Conservation (phyloP, 53 echinoderm and acorn worm species). For the Arbacia lixula region DNA sequence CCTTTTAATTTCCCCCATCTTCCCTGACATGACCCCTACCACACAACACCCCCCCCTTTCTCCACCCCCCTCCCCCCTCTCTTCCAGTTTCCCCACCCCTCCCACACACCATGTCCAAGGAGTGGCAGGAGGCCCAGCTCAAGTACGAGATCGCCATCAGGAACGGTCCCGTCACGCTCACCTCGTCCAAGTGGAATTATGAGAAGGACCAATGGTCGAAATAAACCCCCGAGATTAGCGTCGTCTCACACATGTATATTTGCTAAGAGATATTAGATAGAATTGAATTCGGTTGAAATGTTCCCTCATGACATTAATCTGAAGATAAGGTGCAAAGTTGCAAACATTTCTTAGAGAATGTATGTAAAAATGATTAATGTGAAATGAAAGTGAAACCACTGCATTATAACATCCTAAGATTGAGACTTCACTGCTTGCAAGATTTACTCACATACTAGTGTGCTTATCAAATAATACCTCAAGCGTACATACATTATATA, state of each 20-base stretch:
- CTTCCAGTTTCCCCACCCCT: constrained; percentile 80
- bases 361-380: too few species aligned
- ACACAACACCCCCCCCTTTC: too few species aligned
- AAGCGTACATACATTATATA: too few species aligned
- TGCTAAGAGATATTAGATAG: constrained; percentile 51
- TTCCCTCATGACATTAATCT: constrained; percentile 40
- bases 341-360: too few species aligned
- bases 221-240: constrained; percentile 51
- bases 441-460: too few species aligned
- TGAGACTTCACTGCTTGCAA: too few species aligned
- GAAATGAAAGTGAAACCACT: too few species aligned
- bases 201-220: constrained; percentile 98
- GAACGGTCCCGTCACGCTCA: constrained; percentile 88
- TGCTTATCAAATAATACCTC: too few species aligned
- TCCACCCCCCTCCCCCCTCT: background rate
- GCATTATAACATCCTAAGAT: too few species aligned
- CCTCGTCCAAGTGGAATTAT: constrained; percentile 94
- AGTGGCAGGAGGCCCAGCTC: constrained; percentile 89
- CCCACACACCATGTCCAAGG: constrained; percentile 78
- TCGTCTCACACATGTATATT: constrained; percentile 29
- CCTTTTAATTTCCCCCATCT: too few species aligned
- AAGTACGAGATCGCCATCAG: constrained; percentile 94
- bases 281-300: constrained; percentile 7
- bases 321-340: too few species aligned
- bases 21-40: too few species aligned